Conservation (phyloP, 2,113 vertebrate species). For the Prunella himalayana region DNA sequence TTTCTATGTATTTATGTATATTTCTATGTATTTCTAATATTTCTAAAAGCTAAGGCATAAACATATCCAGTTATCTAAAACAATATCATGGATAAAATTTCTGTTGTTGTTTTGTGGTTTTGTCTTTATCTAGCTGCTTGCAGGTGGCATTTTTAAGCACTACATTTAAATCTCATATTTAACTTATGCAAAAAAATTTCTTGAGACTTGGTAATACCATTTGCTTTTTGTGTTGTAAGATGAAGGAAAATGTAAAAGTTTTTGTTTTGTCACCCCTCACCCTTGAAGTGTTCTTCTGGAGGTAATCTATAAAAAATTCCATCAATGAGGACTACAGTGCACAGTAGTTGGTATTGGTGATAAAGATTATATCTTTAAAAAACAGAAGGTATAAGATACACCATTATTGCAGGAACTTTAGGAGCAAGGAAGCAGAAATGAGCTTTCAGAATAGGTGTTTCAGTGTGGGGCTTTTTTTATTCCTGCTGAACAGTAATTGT, state of each 20-base stretch:
- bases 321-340: conserved; percentile 18
- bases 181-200: not conserved
- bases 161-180: conserved; percentile 24
- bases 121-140: not conserved
- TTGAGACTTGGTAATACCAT: not conserved
- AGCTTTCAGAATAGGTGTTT: not conserved
- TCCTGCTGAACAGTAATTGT: not conserved
- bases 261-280: not conserved
- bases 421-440: conserved; percentile 27
- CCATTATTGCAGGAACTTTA: not conserved
- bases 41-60: not conserved
- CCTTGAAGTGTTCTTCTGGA: not conserved
- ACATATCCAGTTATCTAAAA: not conserved
- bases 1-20: not conserved
- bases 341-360: conserved; percentile 37
- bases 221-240: not conserved
- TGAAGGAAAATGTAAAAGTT: not conserved
- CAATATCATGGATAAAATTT: not conserved
- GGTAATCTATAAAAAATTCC: conserved; percentile 34
- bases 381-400: not conserved
- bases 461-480: accelerated
- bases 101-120: not conserved
- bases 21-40: not conserved
- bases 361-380: conserved; percentile 50
- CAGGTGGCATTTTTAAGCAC: not conserved